These are phyloP conservation scores for Anseranas semipalmata DNA, from an alignment of 2,113 vertebrate species.

Conservation along the genomic window DNA sequence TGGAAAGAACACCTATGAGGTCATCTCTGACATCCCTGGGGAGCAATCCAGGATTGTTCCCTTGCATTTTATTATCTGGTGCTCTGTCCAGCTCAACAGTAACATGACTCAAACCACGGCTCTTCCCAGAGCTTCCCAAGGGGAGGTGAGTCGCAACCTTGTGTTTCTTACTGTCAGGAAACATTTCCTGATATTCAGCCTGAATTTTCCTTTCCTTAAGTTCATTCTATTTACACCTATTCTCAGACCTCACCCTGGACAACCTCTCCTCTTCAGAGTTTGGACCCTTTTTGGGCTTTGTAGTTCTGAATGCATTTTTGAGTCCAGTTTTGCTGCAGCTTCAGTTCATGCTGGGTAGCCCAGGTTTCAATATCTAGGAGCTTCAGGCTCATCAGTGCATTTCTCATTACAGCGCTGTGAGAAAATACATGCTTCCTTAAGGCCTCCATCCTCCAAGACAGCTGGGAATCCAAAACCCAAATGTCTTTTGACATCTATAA, in stretches of 20 bases:
- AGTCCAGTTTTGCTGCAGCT: neutral
- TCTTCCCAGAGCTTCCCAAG: constrained; percentile 8
- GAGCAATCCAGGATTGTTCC: neutral
- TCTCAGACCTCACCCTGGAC: neutral
- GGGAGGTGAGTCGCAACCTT: neutral
- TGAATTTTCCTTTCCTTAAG: constrained; percentile 52
- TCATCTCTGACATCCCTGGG: neutral
- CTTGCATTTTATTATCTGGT: constrained; percentile 16
- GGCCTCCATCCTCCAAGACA: neutral
- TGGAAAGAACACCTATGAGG: constrained; percentile 62
- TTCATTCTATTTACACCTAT: constrained; percentile 10
- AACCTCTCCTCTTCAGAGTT: neutral
- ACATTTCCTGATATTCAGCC: constrained; percentile 31
- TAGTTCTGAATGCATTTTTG: accelerated
- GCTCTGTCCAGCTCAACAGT: constrained; percentile 12
- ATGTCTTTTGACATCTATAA: neutral
- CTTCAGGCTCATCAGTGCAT: neutral
- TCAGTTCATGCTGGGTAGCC: neutral
- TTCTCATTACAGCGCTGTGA: neutral
- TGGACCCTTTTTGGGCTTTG: neutral
- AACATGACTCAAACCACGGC: neutral
- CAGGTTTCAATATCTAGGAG: accelerated
- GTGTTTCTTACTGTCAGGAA: constrained; percentile 12
- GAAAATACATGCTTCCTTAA: neutral
- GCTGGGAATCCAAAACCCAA: neutral